These are phyloP conservation scores for Lonchura striata DNA, from an alignment of 2,113 vertebrate species.

Conservation along the genomic window DNA sequence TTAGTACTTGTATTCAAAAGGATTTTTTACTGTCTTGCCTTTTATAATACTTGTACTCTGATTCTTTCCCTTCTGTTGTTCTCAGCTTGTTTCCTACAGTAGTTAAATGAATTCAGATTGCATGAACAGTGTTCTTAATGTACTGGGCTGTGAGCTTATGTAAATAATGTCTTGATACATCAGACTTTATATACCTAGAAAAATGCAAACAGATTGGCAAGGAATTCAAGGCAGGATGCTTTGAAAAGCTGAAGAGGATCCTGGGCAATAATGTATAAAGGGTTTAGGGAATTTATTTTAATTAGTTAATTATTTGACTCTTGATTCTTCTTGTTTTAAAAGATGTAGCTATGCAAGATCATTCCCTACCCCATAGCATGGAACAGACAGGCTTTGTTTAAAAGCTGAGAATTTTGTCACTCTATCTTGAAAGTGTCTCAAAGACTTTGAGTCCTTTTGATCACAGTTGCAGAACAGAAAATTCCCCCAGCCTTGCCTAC, in stretches of 20 bases:
- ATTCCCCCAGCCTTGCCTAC: background rate
- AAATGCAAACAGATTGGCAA: background rate
- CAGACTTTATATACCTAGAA: background rate
- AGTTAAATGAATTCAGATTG: background rate
- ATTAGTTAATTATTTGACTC: background rate
- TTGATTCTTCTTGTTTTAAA: background rate
- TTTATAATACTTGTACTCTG: background rate
- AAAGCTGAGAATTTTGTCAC: slow-evolving; percentile 40
- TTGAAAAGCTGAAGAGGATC: background rate
- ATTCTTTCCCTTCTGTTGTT: background rate
- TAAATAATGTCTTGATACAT: background rate
- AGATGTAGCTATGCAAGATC: background rate
- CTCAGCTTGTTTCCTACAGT: background rate
- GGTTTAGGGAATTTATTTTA: background rate
- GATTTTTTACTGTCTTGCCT: background rate
- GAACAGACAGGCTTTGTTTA: slow-evolving; percentile 23
- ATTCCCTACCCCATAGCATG: background rate
- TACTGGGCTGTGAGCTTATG: background rate
- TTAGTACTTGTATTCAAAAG: background rate
- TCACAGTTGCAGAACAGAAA: slow-evolving; percentile 13
- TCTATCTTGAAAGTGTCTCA: background rate
- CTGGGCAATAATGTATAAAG: background rate
- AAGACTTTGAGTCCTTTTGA: slow-evolving; percentile 45
- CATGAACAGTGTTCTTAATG: background rate
- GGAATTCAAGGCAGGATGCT: background rate